Evolutionary conservation across 2,888 invertebrate genomes (phyloP).

Genomic region (Exephanes ischioxanthus): DNA sequence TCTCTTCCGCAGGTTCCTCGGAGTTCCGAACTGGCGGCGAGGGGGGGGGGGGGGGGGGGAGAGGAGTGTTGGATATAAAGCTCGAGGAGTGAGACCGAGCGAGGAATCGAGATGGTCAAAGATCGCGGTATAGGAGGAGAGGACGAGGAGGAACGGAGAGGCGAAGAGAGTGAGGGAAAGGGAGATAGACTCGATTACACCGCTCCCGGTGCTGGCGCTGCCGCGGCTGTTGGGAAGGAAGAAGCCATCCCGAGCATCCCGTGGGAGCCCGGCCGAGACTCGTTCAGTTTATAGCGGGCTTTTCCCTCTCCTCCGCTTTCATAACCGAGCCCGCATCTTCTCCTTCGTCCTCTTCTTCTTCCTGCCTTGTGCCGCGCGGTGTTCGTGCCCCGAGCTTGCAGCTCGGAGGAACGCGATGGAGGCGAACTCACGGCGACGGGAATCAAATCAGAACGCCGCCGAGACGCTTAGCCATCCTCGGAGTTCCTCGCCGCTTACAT

Average conservation of each 20-base stretch:
- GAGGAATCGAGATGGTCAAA: constrained; percentile 44
- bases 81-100: constrained; percentile 23
- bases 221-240: constrained; percentile 76
- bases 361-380: not conserved
- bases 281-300: constrained; percentile 68
- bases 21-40: not conserved
- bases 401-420: constrained; percentile 14
- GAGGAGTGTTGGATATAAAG: constrained; percentile 43
- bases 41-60: not conserved
- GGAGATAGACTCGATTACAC: constrained; percentile 62
- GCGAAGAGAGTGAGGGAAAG: constrained; percentile 39
- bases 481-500: not conserved
- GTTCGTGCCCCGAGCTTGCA: constrained; percentile 17
- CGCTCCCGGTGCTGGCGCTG: constrained; percentile 72
- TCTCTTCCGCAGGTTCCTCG: not conserved
- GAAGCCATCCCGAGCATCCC: constrained; percentile 79
- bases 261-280: constrained; percentile 71
- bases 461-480: constrained; percentile 28
- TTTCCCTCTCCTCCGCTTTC: constrained; percentile 35
- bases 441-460: constrained; percentile 49
- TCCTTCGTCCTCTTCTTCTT: constrained; percentile 10
- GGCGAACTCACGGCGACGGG: constrained; percentile 44
- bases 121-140: constrained; percentile 10
- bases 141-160: constrained; percentile 38
- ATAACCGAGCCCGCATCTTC: not conserved